Evolutionary conservation across 64 coral and sea anemone genomes (phyloP).

Genomic region (Platygyra sinensis): DNA sequence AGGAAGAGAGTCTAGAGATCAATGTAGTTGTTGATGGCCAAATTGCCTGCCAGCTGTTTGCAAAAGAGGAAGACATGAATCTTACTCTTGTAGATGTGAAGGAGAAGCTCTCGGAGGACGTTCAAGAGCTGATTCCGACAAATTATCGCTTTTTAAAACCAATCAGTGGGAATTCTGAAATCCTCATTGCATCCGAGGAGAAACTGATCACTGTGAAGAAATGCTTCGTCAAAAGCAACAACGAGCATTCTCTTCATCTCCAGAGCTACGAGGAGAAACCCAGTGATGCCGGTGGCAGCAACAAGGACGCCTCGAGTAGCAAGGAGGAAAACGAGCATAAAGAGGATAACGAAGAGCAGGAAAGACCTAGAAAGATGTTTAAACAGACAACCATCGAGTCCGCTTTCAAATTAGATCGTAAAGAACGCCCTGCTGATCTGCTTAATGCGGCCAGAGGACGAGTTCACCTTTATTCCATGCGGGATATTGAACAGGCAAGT

Average conservation of each 20-base stretch:
- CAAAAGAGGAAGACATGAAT: background rate
- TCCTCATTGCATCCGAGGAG: background rate
- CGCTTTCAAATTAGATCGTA: background rate
- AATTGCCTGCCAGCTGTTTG: background rate
- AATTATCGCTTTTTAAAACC: background rate
- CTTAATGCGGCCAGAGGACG: background rate
- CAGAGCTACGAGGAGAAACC: background rate
- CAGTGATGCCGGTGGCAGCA: background rate
- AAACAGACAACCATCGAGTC: background rate
- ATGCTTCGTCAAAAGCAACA: background rate
- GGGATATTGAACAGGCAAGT: slow-evolving; percentile 45
- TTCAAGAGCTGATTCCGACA: background rate
- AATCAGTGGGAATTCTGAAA: background rate
- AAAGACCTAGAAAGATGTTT: background rate
- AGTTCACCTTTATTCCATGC: background rate
- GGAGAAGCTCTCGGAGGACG: background rate
- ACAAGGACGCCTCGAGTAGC: background rate
- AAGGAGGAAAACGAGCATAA: background rate
- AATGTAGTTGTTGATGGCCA: background rate
- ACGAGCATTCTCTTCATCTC: background rate
- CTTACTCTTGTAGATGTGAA: background rate
- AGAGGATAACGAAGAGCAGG: background rate
- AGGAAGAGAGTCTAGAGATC: background rate
- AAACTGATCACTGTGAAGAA: too few species aligned
- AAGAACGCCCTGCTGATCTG: background rate